phyloP scores from a whole-genome alignment of 2,888 invertebrate species.

The Yponomeuta evonymella region DNA sequence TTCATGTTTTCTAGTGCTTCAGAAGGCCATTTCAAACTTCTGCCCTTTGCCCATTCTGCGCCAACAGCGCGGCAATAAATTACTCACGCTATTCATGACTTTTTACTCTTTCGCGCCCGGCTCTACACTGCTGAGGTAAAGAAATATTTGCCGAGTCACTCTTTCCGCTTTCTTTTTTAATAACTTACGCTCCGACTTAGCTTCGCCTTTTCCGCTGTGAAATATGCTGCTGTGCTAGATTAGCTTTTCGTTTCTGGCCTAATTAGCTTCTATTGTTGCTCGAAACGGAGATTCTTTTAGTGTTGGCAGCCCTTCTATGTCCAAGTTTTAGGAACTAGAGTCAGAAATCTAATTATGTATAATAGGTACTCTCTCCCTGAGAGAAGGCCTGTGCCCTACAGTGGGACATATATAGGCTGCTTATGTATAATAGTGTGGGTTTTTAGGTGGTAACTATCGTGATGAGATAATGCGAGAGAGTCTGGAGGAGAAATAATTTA shows the following conservation, averaged over 20 bases:
- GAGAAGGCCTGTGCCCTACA: too few relatives aligned
- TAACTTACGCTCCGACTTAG: background rate
- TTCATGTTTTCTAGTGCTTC: too few relatives aligned
- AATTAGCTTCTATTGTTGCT: background rate
- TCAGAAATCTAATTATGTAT: too few relatives aligned
- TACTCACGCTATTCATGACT: constrained; percentile 29
- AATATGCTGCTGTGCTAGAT: background rate
- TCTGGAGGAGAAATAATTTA: too few relatives aligned
- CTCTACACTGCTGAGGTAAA: constrained; percentile 1
- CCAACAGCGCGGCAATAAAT: constrained; percentile 25
- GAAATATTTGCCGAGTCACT: background rate
- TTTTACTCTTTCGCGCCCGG: constrained; percentile 24
- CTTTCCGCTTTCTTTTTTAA: constrained; percentile 2
- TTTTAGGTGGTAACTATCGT: too few relatives aligned
- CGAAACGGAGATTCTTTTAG: too few relatives aligned
- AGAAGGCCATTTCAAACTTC: background rate
- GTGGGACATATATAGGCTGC: too few relatives aligned
- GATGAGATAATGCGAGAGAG: too few relatives aligned
- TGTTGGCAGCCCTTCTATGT: too few relatives aligned
- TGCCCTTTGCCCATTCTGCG: background rate
- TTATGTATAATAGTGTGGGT: too few relatives aligned
- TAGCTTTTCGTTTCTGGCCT: background rate
- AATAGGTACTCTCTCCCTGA: too few relatives aligned
- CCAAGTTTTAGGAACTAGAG: too few relatives aligned
- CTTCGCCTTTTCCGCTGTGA: background rate